Base-by-base conservation (phyloP, 2,888 invertebrate species). In the Rhimphoctona megacephalus region DNA sequence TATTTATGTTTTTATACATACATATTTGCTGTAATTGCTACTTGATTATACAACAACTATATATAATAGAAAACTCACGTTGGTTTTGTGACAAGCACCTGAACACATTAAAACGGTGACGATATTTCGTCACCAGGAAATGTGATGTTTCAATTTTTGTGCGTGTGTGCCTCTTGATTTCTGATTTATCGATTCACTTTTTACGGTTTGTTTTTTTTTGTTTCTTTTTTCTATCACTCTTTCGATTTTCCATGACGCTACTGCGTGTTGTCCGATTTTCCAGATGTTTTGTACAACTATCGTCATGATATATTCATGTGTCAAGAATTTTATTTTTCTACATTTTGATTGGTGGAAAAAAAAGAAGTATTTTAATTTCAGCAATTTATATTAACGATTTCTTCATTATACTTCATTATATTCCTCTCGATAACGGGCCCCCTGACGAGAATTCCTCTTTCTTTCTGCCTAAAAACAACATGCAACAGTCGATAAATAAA, bases 181-280 rank as follows among this genome's bases (percentile, higher is more conserved):
- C 25, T 46, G n/a, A 81, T 76, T 67, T 39, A 22, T 69, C 49
- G 25, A 54, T 69, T 39, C 74, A 49, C 57, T 25, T 39, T 39
- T 1, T 39, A 9, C 4, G 7, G 7, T 25, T 57, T 57, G 9
- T 43, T 19, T 66, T 25, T 43, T 57, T 22, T 22, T 11, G 9
- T n/a, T 54, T 74, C 25, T 54, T 19, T 0, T 54, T 54, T 49
- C 36, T 52, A 17, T 43, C 33, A 43, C n/a, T 69, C 19, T 70
- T 39, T 22, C 54, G 25, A 78, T 67, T 78, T 54, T 54, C 19
- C 54, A 46, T 39, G 19, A 46, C 57, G 54, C 46, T 43, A 96
- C 96, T 96, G 96, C 96, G 93, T 96, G 96, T 96, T 96, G 96
- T 96, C 96, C 74, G 25, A 67, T n/a, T 39, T 39, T 67, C 19